phyloP scores from a whole-genome alignment of 2,113 vertebrate species.

The Notiomystis cincta region DNA sequence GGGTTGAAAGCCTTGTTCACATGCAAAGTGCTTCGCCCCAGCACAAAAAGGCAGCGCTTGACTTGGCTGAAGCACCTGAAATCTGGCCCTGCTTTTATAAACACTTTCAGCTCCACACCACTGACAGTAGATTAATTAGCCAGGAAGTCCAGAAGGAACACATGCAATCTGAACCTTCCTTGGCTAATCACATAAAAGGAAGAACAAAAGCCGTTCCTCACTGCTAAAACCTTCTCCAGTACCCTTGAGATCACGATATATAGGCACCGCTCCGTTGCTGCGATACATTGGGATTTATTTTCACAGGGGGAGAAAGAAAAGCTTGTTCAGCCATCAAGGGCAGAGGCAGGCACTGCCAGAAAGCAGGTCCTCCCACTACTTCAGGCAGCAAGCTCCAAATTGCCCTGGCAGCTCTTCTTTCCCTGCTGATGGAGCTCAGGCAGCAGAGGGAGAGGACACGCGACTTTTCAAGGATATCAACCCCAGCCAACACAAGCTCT shows the following conservation, averaged over 20 bases:
- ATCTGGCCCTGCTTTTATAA: conserved; percentile 24
- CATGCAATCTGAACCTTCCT: conserved; percentile 30
- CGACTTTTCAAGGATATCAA: not conserved
- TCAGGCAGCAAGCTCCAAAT: not conserved
- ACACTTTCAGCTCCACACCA: conserved; percentile 3
- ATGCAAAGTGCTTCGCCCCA: not conserved
- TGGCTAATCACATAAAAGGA: conserved; percentile 7
- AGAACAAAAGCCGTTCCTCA: conserved; percentile 17
- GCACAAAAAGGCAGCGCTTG: not conserved
- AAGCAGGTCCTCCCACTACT: not conserved
- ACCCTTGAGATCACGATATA: not conserved
- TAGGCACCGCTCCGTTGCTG: not conserved
- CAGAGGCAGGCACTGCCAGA: not conserved
- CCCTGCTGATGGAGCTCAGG: not conserved
- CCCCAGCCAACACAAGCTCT: not conserved
- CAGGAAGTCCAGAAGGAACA: conserved; percentile 55
- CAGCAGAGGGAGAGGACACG: not conserved
- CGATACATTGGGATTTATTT: not conserved
- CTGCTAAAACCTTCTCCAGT: not conserved
- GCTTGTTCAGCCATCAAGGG: not conserved
- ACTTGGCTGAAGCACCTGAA: conserved; percentile 44
- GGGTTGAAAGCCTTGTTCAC: not conserved
- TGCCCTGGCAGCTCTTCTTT: not conserved
- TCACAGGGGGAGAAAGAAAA: not conserved
- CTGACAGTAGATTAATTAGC: conserved; percentile 54